Conservation (phyloP, 1,140 invertebrate species). For the Periplaneta americana region DNA sequence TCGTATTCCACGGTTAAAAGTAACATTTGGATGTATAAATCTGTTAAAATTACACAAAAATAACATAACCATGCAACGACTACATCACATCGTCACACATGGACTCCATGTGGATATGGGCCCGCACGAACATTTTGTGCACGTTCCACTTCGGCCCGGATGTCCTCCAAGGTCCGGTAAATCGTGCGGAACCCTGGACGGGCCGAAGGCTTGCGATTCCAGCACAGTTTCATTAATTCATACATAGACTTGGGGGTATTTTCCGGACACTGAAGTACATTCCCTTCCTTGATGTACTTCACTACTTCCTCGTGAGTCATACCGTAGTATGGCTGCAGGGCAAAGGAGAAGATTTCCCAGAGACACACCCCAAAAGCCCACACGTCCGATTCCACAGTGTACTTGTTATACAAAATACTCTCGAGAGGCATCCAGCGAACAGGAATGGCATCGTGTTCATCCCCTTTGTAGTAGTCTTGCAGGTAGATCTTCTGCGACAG, state of each 20-base stretch:
- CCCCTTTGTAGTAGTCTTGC: conserved; percentile 87
- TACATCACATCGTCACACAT: conserved; percentile 13
- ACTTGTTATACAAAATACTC: conserved; percentile 90
- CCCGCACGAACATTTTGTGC: conserved; percentile 9
- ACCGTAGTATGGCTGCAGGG: conserved; percentile 89
- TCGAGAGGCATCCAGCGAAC: conserved; percentile 96
- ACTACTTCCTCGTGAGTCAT: conserved; percentile 95
- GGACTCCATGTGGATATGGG: conserved; percentile 7
- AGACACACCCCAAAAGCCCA: conserved; percentile 92
- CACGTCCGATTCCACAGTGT: conserved; percentile 88
- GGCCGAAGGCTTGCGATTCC: conserved; percentile 77
- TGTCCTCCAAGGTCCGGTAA: conserved; percentile 59
- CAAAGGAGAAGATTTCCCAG: conserved; percentile 94
- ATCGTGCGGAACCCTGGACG: conserved; percentile 79
- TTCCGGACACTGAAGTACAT: conserved; percentile 80
- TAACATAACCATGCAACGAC: neutral
- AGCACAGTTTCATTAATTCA: conserved; percentile 89
- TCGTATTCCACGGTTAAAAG: neutral
- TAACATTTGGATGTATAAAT: neutral
- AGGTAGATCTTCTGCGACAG: conserved; percentile 89
- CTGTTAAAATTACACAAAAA: neutral
- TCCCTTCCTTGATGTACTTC: conserved; percentile 86
- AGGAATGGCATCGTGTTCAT: conserved; percentile 89
- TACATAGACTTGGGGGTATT: conserved; percentile 88
- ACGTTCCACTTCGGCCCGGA: conserved; percentile 48